Conservation (phyloP, 2,888 invertebrate genomes). For the Cheilosia grossa region DNA sequence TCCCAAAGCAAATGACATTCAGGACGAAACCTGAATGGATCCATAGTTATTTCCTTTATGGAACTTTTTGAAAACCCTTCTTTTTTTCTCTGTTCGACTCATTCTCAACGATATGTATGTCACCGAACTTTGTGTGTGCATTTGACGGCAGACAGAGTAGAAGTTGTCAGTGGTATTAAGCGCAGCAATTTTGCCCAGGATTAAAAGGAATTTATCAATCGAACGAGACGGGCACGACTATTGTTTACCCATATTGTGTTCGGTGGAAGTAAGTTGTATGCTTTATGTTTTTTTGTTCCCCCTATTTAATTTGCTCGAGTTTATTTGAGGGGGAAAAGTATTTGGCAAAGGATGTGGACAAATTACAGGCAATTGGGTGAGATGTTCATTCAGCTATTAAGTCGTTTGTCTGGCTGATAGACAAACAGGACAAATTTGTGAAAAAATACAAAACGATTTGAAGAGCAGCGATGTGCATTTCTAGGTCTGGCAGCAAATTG, state of each 20-base stretch:
- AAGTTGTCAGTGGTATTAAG: constrained; percentile 36
- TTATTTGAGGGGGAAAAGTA: constrained; percentile 17
- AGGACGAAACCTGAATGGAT: constrained; percentile 60
- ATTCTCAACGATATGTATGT: neutral
- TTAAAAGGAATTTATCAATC: constrained; percentile 65
- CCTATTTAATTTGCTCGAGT: constrained; percentile 28
- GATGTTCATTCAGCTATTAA: constrained; percentile 26
- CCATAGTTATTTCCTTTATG: constrained; percentile 37
- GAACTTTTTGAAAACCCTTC: constrained; percentile 17
- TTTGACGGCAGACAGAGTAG: constrained; percentile 18
- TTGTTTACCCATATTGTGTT: constrained; percentile 32
- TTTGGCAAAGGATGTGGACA: constrained; percentile 52
- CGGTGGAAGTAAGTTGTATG: neutral
- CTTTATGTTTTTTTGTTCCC: neutral
- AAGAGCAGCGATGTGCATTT: neutral
- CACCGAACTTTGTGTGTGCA: constrained; percentile 17
- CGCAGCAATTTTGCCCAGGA: constrained; percentile 58
- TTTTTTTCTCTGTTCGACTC: neutral
- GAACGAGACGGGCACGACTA: constrained; percentile 19
- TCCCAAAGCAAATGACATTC: constrained; percentile 57
- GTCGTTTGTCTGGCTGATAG: constrained; percentile 33
- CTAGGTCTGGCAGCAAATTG: neutral
- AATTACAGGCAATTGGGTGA: constrained; percentile 38
- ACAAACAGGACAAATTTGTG: constrained; percentile 8
- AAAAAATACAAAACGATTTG: neutral